Conservation (phyloP, 2,888 invertebrate genomes). For the Koerneria pararmatus region DNA sequence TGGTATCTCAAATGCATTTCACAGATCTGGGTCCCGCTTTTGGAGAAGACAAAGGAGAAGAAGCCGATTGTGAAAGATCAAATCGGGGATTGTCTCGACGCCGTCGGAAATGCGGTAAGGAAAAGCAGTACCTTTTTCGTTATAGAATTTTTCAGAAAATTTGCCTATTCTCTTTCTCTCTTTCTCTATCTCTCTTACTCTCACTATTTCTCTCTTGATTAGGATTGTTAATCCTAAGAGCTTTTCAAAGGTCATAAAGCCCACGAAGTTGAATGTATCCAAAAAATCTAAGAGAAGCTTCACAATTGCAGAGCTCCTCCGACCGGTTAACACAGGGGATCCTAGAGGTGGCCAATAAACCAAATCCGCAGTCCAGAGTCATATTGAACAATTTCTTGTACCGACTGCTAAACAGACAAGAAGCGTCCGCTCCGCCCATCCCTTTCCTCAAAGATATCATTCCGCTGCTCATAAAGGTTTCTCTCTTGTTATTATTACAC, state of each 20-base stretch:
- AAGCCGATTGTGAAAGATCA: conserved; percentile 82
- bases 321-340: conserved; percentile 16
- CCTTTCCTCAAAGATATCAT: conserved; percentile 25
- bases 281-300: too few relatives aligned
- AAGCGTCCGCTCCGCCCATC: conserved; percentile 16
- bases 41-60: conserved; percentile 97
- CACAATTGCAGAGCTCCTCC: conserved; percentile 9
- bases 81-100: conserved; percentile 83
- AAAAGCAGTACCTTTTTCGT: not conserved
- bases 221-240: not conserved
- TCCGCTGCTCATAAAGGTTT: conserved; percentile 29
- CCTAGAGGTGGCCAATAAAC: conserved; percentile 23
- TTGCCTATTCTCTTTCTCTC: not conserved
- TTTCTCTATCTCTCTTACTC: not conserved
- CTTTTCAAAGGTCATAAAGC: too few relatives aligned
- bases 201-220: not conserved
- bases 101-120: conserved; percentile 75
- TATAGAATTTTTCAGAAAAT: not conserved
- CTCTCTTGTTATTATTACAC: too few relatives aligned
- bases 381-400: conserved; percentile 4
- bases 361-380: conserved; percentile 22
- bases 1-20: not conserved
- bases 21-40: conserved; percentile 66
- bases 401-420: conserved; percentile 8
- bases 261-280: too few relatives aligned